Evolutionary conservation across 2,113 vertebrate genomes (phyloP).

Genomic region (Semicossyphus pulcher): DNA sequence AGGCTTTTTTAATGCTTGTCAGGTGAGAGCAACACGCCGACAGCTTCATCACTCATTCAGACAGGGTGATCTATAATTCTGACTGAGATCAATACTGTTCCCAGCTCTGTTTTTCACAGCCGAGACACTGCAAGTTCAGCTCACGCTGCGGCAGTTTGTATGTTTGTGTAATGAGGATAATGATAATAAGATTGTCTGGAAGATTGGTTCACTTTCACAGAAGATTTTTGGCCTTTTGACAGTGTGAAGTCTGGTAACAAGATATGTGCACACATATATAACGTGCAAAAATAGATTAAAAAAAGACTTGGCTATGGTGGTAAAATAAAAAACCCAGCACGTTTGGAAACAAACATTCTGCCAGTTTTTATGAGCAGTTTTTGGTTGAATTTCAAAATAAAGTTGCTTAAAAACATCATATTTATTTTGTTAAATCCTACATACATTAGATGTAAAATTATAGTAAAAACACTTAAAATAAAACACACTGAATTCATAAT

Average conservation of each 20-base stretch:
- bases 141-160: conserved; percentile 21
- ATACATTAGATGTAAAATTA: too few relatives aligned
- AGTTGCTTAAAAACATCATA: too few relatives aligned
- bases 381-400: too few relatives aligned
- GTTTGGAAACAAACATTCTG: too few relatives aligned
- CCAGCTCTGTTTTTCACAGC: conserved; percentile 65
- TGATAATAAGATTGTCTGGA: conserved; percentile 18
- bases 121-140: conserved; percentile 22
- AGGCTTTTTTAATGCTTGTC: conserved; percentile 60
- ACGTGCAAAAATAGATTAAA: neutral
- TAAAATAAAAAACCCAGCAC: neutral
- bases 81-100: conserved; percentile 70
- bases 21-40: conserved; percentile 64
- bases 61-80: conserved; percentile 73
- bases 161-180: conserved; percentile 32
- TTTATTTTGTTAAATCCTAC: too few relatives aligned
- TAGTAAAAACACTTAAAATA: too few relatives aligned
- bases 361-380: too few relatives aligned
- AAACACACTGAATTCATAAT: too few relatives aligned
- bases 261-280: neutral
- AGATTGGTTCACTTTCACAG: conserved; percentile 19
- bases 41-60: conserved; percentile 76
- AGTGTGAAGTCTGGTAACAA: neutral
- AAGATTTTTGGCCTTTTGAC: conserved; percentile 1
- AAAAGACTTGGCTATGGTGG: neutral